phyloP scores from a whole-genome alignment of 1,140 invertebrate genomes.

The Elymnias hypermnestra region DNA sequence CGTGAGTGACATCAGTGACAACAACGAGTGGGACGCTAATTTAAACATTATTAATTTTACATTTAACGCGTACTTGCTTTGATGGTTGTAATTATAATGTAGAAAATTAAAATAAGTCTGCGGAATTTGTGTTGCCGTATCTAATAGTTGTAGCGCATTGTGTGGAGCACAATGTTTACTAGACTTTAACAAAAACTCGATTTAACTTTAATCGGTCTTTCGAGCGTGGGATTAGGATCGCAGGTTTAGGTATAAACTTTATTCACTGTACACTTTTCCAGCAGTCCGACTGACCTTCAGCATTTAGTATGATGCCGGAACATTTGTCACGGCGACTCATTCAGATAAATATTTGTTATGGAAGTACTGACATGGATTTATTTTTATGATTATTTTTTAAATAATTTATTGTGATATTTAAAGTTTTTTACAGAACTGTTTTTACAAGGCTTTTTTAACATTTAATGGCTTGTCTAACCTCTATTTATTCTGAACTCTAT shows the following conservation, averaged over 20 bases:
- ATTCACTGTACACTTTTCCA: slow-evolving; percentile 63
- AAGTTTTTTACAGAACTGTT: too few species aligned
- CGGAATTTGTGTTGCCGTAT: neutral
- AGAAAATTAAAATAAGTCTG: neutral
- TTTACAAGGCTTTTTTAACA: too few species aligned
- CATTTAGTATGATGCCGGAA: slow-evolving; percentile 49
- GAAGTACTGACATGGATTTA: slow-evolving; percentile 13
- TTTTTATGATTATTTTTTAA: slow-evolving; percentile 6
- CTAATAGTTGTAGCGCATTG: slow-evolving; percentile 7
- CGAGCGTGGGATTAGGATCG: slow-evolving; percentile 59
- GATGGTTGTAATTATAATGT: neutral
- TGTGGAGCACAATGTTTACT: slow-evolving; percentile 11
- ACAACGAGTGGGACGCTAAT: too few species aligned
- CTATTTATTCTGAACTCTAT: too few species aligned
- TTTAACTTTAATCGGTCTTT: slow-evolving; percentile 57
- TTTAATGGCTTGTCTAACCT: too few species aligned
- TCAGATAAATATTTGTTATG: slow-evolving; percentile 31
- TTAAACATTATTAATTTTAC: too few species aligned
- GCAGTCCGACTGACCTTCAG: slow-evolving; percentile 48
- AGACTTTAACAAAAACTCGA: slow-evolving; percentile 42
- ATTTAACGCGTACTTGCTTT: too few species aligned
- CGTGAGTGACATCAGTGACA: too few species aligned
- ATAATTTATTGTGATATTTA: too few species aligned
- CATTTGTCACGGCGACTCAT: slow-evolving; percentile 43
- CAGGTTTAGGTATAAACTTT: slow-evolving; percentile 64